Evolutionary conservation across 2,888 invertebrate species (phyloP).

Genomic region (Caenorhabditis virilis): DNA sequence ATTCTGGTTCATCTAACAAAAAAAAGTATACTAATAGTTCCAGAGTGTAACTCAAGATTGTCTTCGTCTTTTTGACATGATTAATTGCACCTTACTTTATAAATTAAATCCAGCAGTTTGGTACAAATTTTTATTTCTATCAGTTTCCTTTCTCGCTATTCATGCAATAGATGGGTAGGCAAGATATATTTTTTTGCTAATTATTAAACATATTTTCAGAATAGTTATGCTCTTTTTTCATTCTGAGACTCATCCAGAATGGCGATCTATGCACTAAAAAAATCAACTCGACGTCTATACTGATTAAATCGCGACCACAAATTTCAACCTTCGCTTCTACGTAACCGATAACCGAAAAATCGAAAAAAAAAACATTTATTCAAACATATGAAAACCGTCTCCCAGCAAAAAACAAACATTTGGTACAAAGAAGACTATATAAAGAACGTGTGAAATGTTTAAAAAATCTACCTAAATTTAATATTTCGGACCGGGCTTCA

Average conservation of each 20-base stretch:
- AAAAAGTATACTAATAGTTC: neutral
- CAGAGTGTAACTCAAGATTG: slow-evolving; percentile 36
- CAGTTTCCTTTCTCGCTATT: slow-evolving; percentile 29
- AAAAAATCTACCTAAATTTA: too few relatives aligned
- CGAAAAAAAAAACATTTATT: too few relatives aligned
- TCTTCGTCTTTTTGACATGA: slow-evolving; percentile 35
- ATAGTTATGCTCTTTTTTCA: slow-evolving; percentile 31
- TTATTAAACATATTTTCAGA: slow-evolving; percentile 16
- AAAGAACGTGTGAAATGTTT: too few relatives aligned
- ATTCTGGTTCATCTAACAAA: too few relatives aligned
- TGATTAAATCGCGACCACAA: too few relatives aligned
- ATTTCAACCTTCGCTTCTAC: too few relatives aligned
- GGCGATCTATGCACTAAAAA: too few relatives aligned
- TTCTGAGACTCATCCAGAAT: slow-evolving; percentile 27
- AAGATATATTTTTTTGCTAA: neutral
- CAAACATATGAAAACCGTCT: too few relatives aligned
- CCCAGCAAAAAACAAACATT: too few relatives aligned
- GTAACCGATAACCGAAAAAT: too few relatives aligned
- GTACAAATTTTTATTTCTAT: slow-evolving; percentile 34
- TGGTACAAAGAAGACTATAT: too few relatives aligned
- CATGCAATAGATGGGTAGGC: slow-evolving; percentile 31
- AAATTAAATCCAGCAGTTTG: slow-evolving; percentile 28
- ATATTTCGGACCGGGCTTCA: neutral
- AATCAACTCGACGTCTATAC: too few relatives aligned
- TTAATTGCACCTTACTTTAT: slow-evolving; percentile 33